Evolutionary conservation across 2,113 vertebrate species (phyloP), one percentile per base, ranked within the genome.

Genomic region (Centrocercus urophasianus): DNA sequence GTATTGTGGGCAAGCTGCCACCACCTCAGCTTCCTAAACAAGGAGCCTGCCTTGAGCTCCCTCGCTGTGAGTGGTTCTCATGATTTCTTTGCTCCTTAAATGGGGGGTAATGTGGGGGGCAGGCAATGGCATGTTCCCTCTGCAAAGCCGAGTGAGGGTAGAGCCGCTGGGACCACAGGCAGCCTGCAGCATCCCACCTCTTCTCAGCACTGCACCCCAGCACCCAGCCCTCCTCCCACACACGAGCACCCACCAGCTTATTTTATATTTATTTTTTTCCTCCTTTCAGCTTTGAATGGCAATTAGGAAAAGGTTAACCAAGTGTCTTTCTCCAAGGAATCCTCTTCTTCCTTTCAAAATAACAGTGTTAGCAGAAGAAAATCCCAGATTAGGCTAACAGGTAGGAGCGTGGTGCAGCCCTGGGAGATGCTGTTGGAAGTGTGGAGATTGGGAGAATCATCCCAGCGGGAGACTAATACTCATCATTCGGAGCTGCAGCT

Each of bases 401-500:
- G 98, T 98, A 98, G 98, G 95, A 98, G 96, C 90, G 50, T 97
- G 97, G 98, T 96, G 96, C 89, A 91, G 95, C 98, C 97, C 97
- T 98, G 97, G 97, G 98, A 98, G 98, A 97, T 98, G 97, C 97
- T 97, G 98, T 98, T 98, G 98, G 98, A 98, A 98, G 97, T 97
- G 97, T 98, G 98, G 97, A 97, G 98, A 97, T 98, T 98, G 97
- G 97, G 97, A 96, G 98, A 98, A 97, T 98, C 98, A 98, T 97
- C 99, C 98, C 99, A 98, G 98, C 98, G 95, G 99, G 99, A 98
- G 98, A 98, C 98, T 99, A 99, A 99, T 99, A 98, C 98, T 98
- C 98, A 98, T 98, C 98, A 98, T 99, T 98, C 98, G 88, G 97
- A 97, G 97, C 98, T 98, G 98, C 99, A 99, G 99, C 99, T 99